Evolutionary conservation across 2,797 vertebrate species (phyloP).

Genomic region (Xerus rutilus): DNA sequence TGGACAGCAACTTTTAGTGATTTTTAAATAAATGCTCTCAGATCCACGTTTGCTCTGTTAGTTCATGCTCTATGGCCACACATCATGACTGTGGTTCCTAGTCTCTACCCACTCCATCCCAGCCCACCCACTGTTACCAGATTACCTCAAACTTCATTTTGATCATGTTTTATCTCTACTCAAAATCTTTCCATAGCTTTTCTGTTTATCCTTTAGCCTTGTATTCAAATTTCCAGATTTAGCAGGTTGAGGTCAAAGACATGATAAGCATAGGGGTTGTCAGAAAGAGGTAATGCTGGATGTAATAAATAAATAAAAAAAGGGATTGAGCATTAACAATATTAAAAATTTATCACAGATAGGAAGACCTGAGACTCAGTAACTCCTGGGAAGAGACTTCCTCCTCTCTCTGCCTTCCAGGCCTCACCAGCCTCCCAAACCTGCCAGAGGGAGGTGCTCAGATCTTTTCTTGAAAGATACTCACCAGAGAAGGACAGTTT

Average conservation of each 20-base stretch:
- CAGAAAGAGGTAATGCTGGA: background rate
- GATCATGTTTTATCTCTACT: background rate
- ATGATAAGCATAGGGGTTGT: background rate
- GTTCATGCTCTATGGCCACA: background rate
- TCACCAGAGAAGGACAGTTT: background rate
- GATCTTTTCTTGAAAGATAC: background rate
- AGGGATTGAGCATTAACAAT: constrained; percentile 21
- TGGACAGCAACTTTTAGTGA: background rate
- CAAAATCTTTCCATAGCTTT: background rate
- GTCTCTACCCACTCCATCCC: background rate
- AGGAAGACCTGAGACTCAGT: background rate
- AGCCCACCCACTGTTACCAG: background rate
- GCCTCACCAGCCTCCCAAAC: background rate
- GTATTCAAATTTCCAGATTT: constrained; percentile 16
- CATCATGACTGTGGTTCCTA: background rate
- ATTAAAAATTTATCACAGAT: background rate
- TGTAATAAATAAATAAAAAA: constrained; percentile 36
- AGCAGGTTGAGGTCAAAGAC: background rate
- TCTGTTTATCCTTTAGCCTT: constrained; percentile 4
- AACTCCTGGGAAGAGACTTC: background rate
- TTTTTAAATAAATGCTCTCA: constrained; percentile 23
- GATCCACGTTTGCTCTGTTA: background rate
- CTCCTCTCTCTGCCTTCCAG: background rate
- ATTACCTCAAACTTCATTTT: background rate
- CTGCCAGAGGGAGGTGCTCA: background rate